A percentile compares a stretch with the other conserved stretches of the same genome.
Conservation (phyloP, 2,888 invertebrate species). For the Reticulitermes lucifugus region DNA sequence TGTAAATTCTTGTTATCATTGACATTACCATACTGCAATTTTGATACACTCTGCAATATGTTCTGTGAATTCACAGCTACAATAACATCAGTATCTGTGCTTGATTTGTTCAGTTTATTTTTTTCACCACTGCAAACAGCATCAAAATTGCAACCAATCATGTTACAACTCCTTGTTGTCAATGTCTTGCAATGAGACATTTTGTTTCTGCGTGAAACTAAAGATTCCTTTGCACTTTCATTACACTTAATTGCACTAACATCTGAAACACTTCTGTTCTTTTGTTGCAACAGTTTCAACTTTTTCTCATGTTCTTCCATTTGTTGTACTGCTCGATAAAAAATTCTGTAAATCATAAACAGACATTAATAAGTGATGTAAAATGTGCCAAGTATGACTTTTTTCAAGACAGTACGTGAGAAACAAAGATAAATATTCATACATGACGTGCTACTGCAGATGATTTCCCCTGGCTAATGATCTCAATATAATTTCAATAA, state of each 20-base stretch:
- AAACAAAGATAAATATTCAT: too few relatives aligned
- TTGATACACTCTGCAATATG: neutral
- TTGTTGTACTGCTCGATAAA: slow-evolving; percentile 59
- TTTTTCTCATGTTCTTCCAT: slow-evolving; percentile 61
- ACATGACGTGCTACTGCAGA: too few relatives aligned
- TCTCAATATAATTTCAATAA: too few relatives aligned
- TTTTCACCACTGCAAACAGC: neutral
- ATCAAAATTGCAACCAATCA: neutral
- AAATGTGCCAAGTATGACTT: too few relatives aligned
- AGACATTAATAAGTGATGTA: neutral
- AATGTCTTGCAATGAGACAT: neutral
- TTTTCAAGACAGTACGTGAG: too few relatives aligned
- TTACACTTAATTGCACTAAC: neutral
- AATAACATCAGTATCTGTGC: neutral
- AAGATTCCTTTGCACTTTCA: neutral
- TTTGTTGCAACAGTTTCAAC: slow-evolving; percentile 46
- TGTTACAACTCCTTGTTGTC: neutral
- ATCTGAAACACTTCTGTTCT: slow-evolving; percentile 2
- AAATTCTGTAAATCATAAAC: slow-evolving; percentile 55
- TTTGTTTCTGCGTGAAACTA: neutral
- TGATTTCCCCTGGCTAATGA: too few relatives aligned
- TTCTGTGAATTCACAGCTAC: neutral
- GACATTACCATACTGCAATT: neutral
- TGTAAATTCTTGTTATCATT: neutral
- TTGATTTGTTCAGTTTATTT: neutral